Evolutionary conservation across 2,888 invertebrate genomes (phyloP).

Genomic region (Ganaspis brasiliensis): DNA sequence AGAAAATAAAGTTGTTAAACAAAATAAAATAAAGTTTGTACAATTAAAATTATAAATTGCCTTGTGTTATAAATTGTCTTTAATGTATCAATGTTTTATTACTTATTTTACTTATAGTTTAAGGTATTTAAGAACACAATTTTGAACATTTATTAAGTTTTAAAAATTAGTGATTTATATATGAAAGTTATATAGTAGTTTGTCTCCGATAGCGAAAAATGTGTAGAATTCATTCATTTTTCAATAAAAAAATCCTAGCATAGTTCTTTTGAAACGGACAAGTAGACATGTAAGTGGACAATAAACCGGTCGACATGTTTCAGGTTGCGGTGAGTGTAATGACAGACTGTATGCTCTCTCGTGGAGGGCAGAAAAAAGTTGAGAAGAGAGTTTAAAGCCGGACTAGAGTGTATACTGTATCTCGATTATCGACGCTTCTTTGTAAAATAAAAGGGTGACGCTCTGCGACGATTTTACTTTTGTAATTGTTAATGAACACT

Average conservation of each 20-base stretch:
- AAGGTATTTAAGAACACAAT: no score
- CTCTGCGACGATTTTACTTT: conserved; percentile 5
- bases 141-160: no score
- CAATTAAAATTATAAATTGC: no score
- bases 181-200: no score
- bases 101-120: no score
- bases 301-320: conserved; percentile 14
- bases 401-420: background rate
- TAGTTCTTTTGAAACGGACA: background rate
- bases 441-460: conserved; percentile 5
- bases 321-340: background rate
- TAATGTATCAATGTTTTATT: no score
- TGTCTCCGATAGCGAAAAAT: no score
- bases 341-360: conserved; percentile 9
- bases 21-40: no score
- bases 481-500: conserved; percentile 3
- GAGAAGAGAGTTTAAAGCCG: conserved; percentile 10
- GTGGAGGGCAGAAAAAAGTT: background rate
- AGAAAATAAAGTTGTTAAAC: no score
- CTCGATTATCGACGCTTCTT: conserved; percentile 10
- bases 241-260: background rate
- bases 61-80: no score
- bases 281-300: background rate
- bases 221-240: no score
- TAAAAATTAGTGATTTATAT: no score